These are phyloP conservation scores for Diadophis punctatus DNA, from an alignment of 2,113 vertebrate genomes.

Conservation along the genomic window DNA sequence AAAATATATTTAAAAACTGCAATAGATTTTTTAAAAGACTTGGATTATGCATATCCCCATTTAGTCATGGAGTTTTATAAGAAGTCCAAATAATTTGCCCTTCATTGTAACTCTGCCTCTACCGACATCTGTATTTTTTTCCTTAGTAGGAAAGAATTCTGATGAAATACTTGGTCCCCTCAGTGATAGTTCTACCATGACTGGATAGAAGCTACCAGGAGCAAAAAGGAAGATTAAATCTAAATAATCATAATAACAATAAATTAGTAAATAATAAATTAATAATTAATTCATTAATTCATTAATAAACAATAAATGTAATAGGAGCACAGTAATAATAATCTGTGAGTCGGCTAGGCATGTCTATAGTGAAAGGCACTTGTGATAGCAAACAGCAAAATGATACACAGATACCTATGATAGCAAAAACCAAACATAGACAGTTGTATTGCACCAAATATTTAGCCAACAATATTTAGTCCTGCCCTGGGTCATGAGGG, in stretches of 20 bases:
- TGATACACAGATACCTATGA: conserved; percentile 32
- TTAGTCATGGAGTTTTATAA: not conserved
- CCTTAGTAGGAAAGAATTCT: not conserved
- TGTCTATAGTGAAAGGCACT: conserved; percentile 24
- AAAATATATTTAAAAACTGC: not conserved
- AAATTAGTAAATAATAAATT: not conserved
- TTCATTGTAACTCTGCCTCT: not conserved
- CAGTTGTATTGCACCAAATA: conserved; percentile 50
- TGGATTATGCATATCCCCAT: not conserved
- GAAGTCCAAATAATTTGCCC: not conserved
- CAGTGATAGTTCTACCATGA: not conserved
- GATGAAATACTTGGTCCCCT: not conserved
- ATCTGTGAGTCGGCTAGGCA: not conserved
- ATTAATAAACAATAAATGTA: not conserved
- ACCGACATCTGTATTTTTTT: not conserved
- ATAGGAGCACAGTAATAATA: not conserved
- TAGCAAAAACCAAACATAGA: conserved; percentile 47
- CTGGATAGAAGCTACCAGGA: not conserved
- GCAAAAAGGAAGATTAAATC: not conserved
- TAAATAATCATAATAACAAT: not conserved
- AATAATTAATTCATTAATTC: too few species aligned
- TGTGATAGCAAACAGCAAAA: conserved; percentile 35
- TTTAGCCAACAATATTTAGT: conserved; percentile 46
- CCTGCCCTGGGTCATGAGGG: conserved; percentile 58
- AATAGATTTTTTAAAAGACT: not conserved